Base-by-base conservation (phyloP, 2,113 vertebrate genomes). In the Hypomesus transpacificus region DNA sequence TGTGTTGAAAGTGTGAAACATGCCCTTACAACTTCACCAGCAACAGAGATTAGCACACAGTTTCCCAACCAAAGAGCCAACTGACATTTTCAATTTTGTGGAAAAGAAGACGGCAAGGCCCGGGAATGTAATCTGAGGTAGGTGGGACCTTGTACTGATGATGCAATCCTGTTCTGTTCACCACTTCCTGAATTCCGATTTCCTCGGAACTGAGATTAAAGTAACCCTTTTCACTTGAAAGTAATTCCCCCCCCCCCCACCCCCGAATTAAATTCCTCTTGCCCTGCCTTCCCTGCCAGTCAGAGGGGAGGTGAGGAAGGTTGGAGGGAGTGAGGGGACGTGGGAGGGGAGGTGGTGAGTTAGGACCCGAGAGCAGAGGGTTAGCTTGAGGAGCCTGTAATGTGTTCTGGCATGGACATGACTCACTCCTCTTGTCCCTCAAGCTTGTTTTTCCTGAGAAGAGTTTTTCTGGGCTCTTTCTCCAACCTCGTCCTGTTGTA, bases 401-500 rank as follows among this genome's bases (percentile, higher is more conserved):
- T 69, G 14, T 60, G 61, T 51, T 59, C 16, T 59, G 28, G 39
- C 53, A 69, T 60, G 22, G n/a, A 24, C 17, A 79, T 75, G 61
- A 79, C 56, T 77, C 85, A 82, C 73, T 71, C 63, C n/a, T n/a
- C n/a, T n/a, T n/a, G 60, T 79, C 74, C 73, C 66, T 8, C 4
- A 11, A 59, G 4, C 24, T 63, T 54, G 7, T 53, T 68, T 57
- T 1, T 1, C 53, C 53, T 31, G 26, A 63, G 51, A 63, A 39
- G n/a, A 5, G 24, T 62, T 51, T 5, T 69, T 16, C n/a, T 24
- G 11, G 6, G 6, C 18, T 24, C 20, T 21, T 52, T 34, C 16
- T 39, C 11, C 24, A n/a, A 21, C 4, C 5, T 21, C 64, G 1
- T 22, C 6, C 20, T 34, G 20, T 53, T 17, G 26, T 71, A 21